Percentiles rank a stretch among this genome's conserved stretches.
Conservation (phyloP, 1,140 invertebrate genomes). For the Leptinotarsa texana region DNA sequence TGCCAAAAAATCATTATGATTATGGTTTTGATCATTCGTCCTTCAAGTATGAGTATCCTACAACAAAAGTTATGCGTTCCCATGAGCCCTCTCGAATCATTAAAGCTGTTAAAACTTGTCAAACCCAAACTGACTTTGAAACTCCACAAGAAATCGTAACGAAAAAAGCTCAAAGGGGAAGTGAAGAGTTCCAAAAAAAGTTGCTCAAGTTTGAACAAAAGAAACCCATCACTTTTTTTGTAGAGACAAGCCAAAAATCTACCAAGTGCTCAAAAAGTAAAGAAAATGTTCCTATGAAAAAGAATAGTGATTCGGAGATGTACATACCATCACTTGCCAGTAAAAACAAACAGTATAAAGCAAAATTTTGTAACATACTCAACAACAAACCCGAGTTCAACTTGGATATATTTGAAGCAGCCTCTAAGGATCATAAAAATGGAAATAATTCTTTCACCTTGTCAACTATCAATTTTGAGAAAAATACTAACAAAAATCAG, state of each 20-base stretch:
- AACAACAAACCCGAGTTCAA: constrained; percentile 54
- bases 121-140: constrained; percentile 54
- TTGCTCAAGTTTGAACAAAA: constrained; percentile 51
- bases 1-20: constrained; percentile 40
- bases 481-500: constrained; percentile 59
- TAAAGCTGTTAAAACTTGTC: constrained; percentile 46
- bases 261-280: constrained; percentile 45
- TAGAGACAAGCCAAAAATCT: constrained; percentile 55
- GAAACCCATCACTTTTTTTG: constrained; percentile 56
- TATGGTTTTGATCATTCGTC: constrained; percentile 10
- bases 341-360: constrained; percentile 60
- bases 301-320: constrained; percentile 43
- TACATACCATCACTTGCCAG: constrained; percentile 61
- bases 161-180: constrained; percentile 46
- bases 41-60: constrained; percentile 10
- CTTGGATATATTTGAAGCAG: constrained; percentile 46
- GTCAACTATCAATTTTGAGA: constrained; percentile 59
- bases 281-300: constrained; percentile 51
- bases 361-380: constrained; percentile 55
- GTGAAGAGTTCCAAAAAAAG: constrained; percentile 53
- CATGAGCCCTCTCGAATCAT: constrained; percentile 19
- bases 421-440: constrained; percentile 40
- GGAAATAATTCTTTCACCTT: constrained; percentile 47
- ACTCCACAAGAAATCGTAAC: constrained; percentile 48
- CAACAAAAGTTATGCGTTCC: neutral